phyloP scores from a whole-genome alignment of 2,888 invertebrate species.

The Cabera pusaria region DNA sequence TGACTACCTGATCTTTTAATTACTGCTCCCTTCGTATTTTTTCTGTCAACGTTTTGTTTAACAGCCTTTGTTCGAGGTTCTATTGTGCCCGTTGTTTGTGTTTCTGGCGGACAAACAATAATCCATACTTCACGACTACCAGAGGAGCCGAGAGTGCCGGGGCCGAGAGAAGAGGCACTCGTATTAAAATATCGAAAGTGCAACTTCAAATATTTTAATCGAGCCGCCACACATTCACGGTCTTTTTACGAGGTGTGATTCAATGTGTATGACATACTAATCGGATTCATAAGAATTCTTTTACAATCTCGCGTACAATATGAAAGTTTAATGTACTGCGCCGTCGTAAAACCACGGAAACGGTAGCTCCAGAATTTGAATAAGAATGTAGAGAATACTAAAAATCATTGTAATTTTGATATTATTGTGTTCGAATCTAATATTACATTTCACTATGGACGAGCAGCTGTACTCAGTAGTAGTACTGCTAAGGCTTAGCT shows the following conservation, averaged over 20 bases:
- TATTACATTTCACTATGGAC: constrained; percentile 2
- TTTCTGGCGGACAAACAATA: constrained; percentile 19
- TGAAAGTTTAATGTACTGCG: constrained; percentile 12
- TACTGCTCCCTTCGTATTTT: constrained; percentile 49
- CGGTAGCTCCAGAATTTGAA: constrained; percentile 19
- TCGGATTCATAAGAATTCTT: constrained; percentile 12
- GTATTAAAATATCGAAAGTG: background rate
- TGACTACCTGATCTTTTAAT: constrained; percentile 67
- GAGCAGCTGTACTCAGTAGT: background rate
- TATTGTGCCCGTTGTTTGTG: constrained; percentile 32
- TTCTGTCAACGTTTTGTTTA: constrained; percentile 43
- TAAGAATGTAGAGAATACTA: constrained; percentile 22
- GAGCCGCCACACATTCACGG: background rate
- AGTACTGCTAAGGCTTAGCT: no score
- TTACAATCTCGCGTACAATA: constrained; percentile 12
- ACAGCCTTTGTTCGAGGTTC: constrained; percentile 34
- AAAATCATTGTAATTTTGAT: constrained; percentile 13
- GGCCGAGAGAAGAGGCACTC: background rate
- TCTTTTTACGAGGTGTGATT: constrained; percentile 15
- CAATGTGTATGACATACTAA: constrained; percentile 18
- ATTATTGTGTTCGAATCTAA: no score
- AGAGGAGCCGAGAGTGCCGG: no score
- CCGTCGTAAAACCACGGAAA: constrained; percentile 21
- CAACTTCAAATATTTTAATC: constrained; percentile 2
- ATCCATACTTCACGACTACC: constrained; percentile 24